Evolutionary conservation across 2,113 vertebrate genomes (phyloP), one percentile per base, ranked within the genome.

Genomic region (Cochlearius cochlearius): DNA sequence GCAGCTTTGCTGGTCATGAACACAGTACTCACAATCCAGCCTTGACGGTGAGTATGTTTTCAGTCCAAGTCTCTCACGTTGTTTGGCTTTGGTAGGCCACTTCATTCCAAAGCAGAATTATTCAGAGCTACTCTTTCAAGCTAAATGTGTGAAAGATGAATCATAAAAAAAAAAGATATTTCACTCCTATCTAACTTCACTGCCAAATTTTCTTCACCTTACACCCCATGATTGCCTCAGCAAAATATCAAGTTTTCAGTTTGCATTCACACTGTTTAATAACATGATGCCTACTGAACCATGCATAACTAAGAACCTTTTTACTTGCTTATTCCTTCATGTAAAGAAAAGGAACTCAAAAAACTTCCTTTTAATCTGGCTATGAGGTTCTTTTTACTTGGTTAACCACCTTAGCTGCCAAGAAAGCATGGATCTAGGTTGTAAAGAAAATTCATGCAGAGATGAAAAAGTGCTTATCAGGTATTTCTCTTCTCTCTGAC

Each of bases 181-280:
- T 84, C 64, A n/a, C 47, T 47, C 23, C 36, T 39, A 74, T 72
- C 60, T 92, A 81, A 79, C 53, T 93, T 92, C 36, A 39, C 34
- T 62, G 77, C 49, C 93, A 90, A 63, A 43, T 85, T 82, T 64
- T 64, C 55, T 68, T 90, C 82, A 78, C 92, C 58, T 83, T 83
- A 26, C 15, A 85, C 74, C 49, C 74, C 15, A 4, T 1, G 15
- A 74, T 8, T 84, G 13, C 41, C 75, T 85, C 50, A 64, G 71
- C 23, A 92, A 93, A 92, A 92, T 58, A 79, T 13, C 53, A 73
- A 60, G 39, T 72, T 93, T 92, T 88, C 88, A 82, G 81, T 88
- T 91, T 81, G 56, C 39, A 41, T 72, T 91, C 77, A 55, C 73
- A 60, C 41, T 52, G 50, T 55, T 92, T 75, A 81, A 43, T 74